Evolutionary conservation across 1,140 invertebrate species (phyloP).

Genomic region (fruit fly (Drosophila melanogaster)): Release_6_plus_ISO1_MT NC_004354.4:16851501-16852000

Average conservation of each 20-base stretch:
- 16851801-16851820: conserved; percentile 51
- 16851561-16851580: conserved; percentile 63
- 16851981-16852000: conserved; percentile 26
- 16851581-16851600: conserved; percentile 52
- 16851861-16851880: conserved; percentile 52
- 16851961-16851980: not conserved
- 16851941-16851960: conserved; percentile 44
- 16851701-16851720: conserved; percentile 45
- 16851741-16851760: conserved; percentile 56
- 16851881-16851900: conserved; percentile 59
- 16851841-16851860: conserved; percentile 15
- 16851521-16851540: conserved; percentile 47
- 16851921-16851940: no score
- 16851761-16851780: conserved; percentile 30
- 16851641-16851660: conserved; percentile 35
- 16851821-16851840: conserved; percentile 56
- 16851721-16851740: conserved; percentile 18
- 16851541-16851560: conserved; percentile 72
- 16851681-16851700: conserved; percentile 46
- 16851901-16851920: conserved; percentile 80
- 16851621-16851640: conserved; percentile 27
- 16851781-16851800: conserved; percentile 32
- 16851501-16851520: conserved; percentile 70
- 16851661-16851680: conserved; percentile 58
- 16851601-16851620: no score